phyloP scores from a whole-genome alignment of 2,888 invertebrate species.

The Oligia strigilis region DNA sequence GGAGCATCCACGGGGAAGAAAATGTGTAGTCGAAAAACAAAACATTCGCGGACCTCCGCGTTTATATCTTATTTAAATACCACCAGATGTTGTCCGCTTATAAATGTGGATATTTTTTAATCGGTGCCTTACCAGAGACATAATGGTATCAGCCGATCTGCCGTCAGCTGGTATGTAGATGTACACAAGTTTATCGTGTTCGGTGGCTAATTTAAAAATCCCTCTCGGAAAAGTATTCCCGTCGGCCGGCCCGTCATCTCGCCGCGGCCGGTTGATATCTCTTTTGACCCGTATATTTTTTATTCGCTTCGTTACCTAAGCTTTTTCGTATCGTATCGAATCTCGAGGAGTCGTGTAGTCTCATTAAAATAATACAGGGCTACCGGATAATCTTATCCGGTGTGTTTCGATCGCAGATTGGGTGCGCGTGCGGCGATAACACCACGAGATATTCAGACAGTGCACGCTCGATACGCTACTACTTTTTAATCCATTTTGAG shows the following conservation, averaged over 20 bases:
- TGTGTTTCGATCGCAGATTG: constrained; percentile 90
- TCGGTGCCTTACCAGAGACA: constrained; percentile 89
- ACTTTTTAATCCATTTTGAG: constrained; percentile 87
- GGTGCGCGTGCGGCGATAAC: constrained; percentile 90
- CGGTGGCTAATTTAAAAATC: constrained; percentile 88
- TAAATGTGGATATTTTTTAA: constrained; percentile 89
- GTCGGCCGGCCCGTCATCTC: constrained; percentile 79
- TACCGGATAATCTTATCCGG: constrained; percentile 91
- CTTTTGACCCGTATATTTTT: constrained; percentile 87
- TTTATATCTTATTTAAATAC: constrained; percentile 90
- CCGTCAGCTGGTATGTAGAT: constrained; percentile 90
- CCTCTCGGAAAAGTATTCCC: constrained; percentile 76
- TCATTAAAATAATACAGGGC: constrained; percentile 91
- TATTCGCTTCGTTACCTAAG: constrained; percentile 89
- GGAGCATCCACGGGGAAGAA: constrained; percentile 84
- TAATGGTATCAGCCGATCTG: constrained; percentile 90
- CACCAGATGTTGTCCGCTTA: constrained; percentile 88
- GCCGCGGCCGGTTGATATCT: constrained; percentile 85
- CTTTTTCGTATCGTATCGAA: constrained; percentile 88
- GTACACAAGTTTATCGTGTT: constrained; percentile 86
- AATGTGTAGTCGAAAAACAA: constrained; percentile 84
- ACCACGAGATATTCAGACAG: constrained; percentile 88
- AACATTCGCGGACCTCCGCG: constrained; percentile 86
- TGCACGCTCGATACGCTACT: constrained; percentile 86
- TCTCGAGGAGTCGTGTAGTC: constrained; percentile 90